Evolutionary conservation across 2,797 vertebrate genomes (phyloP).

Genomic region (Anniella stebbinsi): DNA sequence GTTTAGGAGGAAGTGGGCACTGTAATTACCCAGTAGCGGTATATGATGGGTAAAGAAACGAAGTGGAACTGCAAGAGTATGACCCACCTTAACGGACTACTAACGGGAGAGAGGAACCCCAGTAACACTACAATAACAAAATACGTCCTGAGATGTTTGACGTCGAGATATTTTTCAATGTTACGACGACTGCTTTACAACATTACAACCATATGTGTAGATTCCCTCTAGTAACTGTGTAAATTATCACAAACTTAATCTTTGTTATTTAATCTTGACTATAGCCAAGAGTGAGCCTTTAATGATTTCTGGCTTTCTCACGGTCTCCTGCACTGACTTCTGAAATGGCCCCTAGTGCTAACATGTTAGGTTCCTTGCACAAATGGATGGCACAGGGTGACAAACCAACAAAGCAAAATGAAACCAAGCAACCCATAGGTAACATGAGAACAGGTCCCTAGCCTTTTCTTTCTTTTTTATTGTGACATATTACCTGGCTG

Average conservation of each 20-base stretch:
- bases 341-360: not conserved
- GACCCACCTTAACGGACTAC: too few relatives aligned
- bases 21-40: too few relatives aligned
- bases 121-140: too few relatives aligned
- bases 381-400: not conserved
- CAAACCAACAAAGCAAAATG: not conserved
- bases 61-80: too few relatives aligned
- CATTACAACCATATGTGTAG: too few relatives aligned
- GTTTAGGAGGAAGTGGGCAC: too few relatives aligned
- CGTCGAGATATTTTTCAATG: too few relatives aligned
- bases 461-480: not conserved
- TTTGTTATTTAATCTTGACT: not conserved
- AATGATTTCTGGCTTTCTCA: not conserved
- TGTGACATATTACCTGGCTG: slow-evolving; percentile 1
- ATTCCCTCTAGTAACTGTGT: too few relatives aligned
- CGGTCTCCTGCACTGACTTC: not conserved
- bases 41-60: too few relatives aligned
- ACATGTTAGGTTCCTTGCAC: not conserved
- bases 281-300: not conserved
- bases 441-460: not conserved
- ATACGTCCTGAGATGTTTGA: too few relatives aligned
- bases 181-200: too few relatives aligned
- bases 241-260: not conserved
- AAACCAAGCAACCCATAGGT: not conserved
- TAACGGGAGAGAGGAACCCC: too few relatives aligned